Evolutionary conservation across 2,888 invertebrate genomes (phyloP), one percentile per base, ranked within the genome.

Genomic region (Steinernema scapterisci): DNA sequence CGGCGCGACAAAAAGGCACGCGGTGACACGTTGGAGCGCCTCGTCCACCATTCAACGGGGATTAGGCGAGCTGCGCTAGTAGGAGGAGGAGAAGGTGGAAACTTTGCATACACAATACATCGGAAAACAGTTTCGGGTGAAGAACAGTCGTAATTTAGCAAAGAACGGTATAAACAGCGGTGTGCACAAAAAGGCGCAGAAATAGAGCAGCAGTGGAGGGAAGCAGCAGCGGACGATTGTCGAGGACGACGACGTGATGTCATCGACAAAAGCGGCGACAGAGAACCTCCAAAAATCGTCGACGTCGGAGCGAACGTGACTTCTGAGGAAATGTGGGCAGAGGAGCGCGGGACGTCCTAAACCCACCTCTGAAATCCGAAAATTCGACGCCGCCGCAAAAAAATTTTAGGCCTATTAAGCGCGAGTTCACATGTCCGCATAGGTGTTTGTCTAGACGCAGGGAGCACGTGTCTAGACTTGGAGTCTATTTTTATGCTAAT

Each of bases 241-340:
- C 52, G 52, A 52, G 52, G 23, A 52, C 31, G 16, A 63, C 63
- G 51, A 27, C 27, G 63, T 63, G 63, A 63, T 25, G 63, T 63
- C 63, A 38, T 52, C 52, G 52, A 52, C 52, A 38, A 16, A 19
- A 48, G 48, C 27, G n/a, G n/a, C n/a, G n/a, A n/a, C n/a, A 63
- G 27, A 31, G 31, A 63, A 63, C 63, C 63, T 63, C 63, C 63
- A 63, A 63, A 63, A 63, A 63, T 63, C 63, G 63, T 9, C 51
- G 6, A 19, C n/a, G n/a, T n/a, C n/a, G n/a, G 19, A 21, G 25
- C 63, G 38, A 63, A 63, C 31, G 31, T 63, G 63, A 63, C 63
- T 63, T 63, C 23, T 27, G 23, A 11, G 11, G 23, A 52, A 52
- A 52, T 11, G 52, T 7, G 6, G 21, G n/a, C 27, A 25, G 63